These are phyloP conservation scores for Phortica magna DNA, from an alignment of 2,888 invertebrate genomes.

Conservation along the genomic window DNA sequence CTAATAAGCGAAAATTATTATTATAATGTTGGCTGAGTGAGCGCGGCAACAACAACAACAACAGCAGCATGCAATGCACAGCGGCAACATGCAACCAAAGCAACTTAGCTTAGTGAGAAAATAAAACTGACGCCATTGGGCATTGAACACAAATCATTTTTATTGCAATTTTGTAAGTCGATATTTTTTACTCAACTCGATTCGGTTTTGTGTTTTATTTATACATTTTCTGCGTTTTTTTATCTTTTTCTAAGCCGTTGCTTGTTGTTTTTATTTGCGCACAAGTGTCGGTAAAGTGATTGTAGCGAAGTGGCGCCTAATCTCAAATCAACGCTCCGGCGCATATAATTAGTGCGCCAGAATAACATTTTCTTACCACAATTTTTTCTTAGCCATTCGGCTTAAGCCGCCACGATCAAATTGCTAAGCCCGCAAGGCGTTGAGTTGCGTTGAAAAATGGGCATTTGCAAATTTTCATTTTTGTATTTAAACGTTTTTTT, in stretches of 20 bases:
- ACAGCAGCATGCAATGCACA: constrained; percentile 24
- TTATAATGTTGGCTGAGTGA: constrained; percentile 34
- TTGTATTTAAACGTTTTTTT: neutral
- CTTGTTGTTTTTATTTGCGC: neutral
- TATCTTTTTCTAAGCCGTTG: neutral
- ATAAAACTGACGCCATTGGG: constrained; percentile 31
- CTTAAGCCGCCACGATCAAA: neutral
- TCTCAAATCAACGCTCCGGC: constrained; percentile 51
- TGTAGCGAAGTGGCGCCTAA: constrained; percentile 44
- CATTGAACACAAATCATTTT: constrained; percentile 51
- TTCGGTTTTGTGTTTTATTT: neutral
- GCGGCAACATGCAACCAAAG: constrained; percentile 2
- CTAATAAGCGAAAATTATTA: constrained; percentile 43
- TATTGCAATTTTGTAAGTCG: constrained; percentile 35
- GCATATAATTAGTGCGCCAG: constrained; percentile 45
- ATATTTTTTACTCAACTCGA: neutral
- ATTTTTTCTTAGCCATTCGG: neutral
- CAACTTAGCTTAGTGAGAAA: constrained; percentile 6
- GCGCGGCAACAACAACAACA: constrained; percentile 39
- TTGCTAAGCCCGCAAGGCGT: neutral
- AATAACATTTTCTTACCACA: neutral
- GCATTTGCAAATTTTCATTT: neutral
- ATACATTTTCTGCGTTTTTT: neutral
- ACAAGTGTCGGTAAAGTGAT: neutral
- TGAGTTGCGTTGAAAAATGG: neutral